phyloP scores from a whole-genome alignment of 2,888 invertebrate species.

The Mythimna impura region DNA sequence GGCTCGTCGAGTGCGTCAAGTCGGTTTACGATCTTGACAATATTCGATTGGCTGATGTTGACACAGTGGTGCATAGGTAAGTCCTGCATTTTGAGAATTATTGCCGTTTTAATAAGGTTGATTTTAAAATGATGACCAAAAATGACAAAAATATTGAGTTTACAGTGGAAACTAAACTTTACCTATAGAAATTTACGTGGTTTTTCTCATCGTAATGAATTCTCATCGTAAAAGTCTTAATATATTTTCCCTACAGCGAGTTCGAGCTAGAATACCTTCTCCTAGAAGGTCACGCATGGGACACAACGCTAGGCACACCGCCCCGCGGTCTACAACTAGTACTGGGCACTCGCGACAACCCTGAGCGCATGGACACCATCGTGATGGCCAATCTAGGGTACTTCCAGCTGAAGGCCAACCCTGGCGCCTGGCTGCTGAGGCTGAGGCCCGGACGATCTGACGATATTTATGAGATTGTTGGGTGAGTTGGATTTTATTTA shows the following conservation, averaged over 20 bases:
- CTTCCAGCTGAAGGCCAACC: slow-evolving; percentile 98
- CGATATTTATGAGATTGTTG: slow-evolving; percentile 98
- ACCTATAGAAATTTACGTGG: no score
- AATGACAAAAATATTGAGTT: background rate
- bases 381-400: slow-evolving; percentile 99
- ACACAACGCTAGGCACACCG: slow-evolving; percentile 96
- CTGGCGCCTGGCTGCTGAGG: slow-evolving; percentile 98
- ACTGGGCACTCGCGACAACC: slow-evolving; percentile 95
- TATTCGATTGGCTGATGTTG: slow-evolving; percentile 97
- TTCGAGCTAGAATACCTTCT: slow-evolving; percentile 98
- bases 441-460: slow-evolving; percentile 97
- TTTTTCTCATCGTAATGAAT: no score
- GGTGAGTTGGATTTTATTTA: slow-evolving; percentile 79
- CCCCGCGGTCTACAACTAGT: slow-evolving; percentile 99
- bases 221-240: no score
- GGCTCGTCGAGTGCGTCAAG: slow-evolving; percentile 98
- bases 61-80: slow-evolving; percentile 95
- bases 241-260: slow-evolving; percentile 91
- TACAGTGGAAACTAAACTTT: background rate
- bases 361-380: slow-evolving; percentile 97
- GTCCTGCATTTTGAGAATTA: background rate
- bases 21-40: slow-evolving; percentile 99
- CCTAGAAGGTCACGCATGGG: slow-evolving; percentile 99
- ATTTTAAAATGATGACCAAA: background rate
- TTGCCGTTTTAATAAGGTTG: background rate